Base-by-base conservation (phyloP, 2,888 invertebrate genomes). In the Hydropsyche betteni region DNA sequence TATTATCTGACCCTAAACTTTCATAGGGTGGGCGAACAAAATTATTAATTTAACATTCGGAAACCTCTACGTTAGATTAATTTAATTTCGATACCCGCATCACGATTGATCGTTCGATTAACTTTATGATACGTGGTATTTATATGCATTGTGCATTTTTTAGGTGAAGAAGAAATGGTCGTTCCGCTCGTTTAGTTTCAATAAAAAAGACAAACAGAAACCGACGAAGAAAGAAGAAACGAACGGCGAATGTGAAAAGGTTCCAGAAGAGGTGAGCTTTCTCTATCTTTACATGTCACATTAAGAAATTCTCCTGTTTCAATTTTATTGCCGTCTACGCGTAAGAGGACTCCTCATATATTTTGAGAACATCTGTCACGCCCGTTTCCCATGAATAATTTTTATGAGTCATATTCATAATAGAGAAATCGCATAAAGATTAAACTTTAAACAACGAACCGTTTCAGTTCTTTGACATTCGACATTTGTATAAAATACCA, bases 131-230 rank as follows among this genome's bases (percentile, higher is more conserved):
- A 55, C 24, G 72, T 58, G 7, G 10, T 71, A 74, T 36, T 75
- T 69, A 68, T 38, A 74, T n/a, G 55, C 36, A 8, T 0, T 74
- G 12, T 74, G 4, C 50, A 5, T 33, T 77, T 82, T 83, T 80
- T 87, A 91, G 88, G 88, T 91, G 81, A 94, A 94, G 90, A 94
- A 94, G 90, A 94, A 94, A 88, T 95, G 94, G 94, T 94, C 94
- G 82, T 92, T 95, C 86, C 91, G 94, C 83, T 93, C 92, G 83
- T 92, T 95, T 87, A 94, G 94, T 83, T 95, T 95, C 86, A 92
- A 93, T 83, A 92, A 92, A 86, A 94, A 94, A 86, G 95, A 95
- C 84, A 95, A 94, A 88, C 92, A 91, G 81, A 95, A 95, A 85
- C 94, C 94, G 81, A 89, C 89, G 81, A 93, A 94, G 85, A 88